These are phyloP conservation scores for Myripristis murdjan DNA, from an alignment of 2,797 vertebrate species.

Conservation along the genomic window DNA sequence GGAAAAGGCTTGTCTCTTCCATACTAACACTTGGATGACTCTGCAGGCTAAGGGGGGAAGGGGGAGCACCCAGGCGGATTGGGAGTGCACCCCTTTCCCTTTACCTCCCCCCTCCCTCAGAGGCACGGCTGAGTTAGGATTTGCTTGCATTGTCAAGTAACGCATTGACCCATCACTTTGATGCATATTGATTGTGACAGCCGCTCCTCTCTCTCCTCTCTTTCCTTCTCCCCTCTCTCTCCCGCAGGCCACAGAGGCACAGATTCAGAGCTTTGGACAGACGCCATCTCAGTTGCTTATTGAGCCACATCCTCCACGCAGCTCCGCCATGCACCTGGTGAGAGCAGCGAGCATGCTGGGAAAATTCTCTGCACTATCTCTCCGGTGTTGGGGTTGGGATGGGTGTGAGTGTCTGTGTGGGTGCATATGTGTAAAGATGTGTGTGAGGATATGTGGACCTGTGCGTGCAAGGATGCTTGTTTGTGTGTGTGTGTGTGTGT, in stretches of 20 bases:
- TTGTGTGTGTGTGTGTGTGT: too few species aligned
- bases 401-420: conserved; percentile 10
- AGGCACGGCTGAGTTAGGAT: conserved; percentile 92
- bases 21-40: conserved; percentile 97
- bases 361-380: conserved; percentile 68
- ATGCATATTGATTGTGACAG: conserved; percentile 94
- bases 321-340: conserved; percentile 99
- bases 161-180: conserved; percentile 95
- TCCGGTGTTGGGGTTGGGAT: conserved; percentile 36
- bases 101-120: conserved; percentile 63
- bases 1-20: conserved; percentile 96
- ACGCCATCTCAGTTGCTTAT: conserved; percentile 99
- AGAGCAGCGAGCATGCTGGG: conserved; percentile 84
- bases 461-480: conserved; percentile 19
- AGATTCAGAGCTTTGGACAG: conserved; percentile 99
- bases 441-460: conserved; percentile 36
- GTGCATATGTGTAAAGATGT: conserved; percentile 25
- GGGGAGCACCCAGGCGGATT: conserved; percentile 87
- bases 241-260: conserved; percentile 96
- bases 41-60: conserved; percentile 88
- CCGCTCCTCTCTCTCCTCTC: conserved; percentile 69
- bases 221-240: conserved; percentile 46
- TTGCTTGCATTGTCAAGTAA: conserved; percentile 94
- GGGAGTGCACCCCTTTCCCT: conserved; percentile 86
- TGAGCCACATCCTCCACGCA: conserved; percentile 99